Percentiles rank a stretch among this genome's conserved stretches.
phyloP scores from a whole-genome alignment of 2,888 invertebrate species.

The Charanyca ferruginea region DNA sequence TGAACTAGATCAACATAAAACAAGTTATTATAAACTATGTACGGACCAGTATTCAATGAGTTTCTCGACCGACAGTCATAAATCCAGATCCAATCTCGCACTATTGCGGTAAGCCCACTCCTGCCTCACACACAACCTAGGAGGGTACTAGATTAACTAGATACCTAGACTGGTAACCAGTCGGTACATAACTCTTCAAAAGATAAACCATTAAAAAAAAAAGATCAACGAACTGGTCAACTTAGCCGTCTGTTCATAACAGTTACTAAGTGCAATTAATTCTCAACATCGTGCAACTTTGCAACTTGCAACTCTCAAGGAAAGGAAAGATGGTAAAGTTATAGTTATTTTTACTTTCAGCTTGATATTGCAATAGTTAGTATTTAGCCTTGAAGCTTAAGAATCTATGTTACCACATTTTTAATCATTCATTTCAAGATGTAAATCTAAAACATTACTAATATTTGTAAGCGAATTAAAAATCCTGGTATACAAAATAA shows the following conservation, averaged over 20 bases:
- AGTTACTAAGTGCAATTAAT: conserved; percentile 52
- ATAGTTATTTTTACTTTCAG: conserved; percentile 6
- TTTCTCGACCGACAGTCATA: conserved; percentile 33
- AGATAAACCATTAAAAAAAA: conserved; percentile 45
- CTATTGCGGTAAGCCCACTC: conserved; percentile 23
- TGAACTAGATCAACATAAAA: conserved; percentile 26
- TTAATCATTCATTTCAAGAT: neutral
- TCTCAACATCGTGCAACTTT: conserved; percentile 37
- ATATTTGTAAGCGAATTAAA: neutral
- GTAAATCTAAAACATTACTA: neutral
- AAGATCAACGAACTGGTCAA: conserved; percentile 30
- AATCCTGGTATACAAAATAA: conserved; percentile 14
- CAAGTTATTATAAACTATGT: neutral
- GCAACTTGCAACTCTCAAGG: neutral
- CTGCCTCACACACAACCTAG: neutral
- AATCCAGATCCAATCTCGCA: conserved; percentile 46
- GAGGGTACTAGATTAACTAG: conserved; percentile 2
- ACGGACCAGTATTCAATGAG: conserved; percentile 19
- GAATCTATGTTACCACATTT: neutral
- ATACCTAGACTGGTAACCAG: neutral
- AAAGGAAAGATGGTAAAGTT: conserved; percentile 9
- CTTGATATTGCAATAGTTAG: conserved; percentile 1
- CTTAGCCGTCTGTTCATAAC: conserved; percentile 27
- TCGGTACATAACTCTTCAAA: conserved; percentile 26
- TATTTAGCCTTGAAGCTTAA: neutral